Evolutionary conservation across 2,113 vertebrate species (phyloP).

Genomic region (Elanus axillaris): DNA sequence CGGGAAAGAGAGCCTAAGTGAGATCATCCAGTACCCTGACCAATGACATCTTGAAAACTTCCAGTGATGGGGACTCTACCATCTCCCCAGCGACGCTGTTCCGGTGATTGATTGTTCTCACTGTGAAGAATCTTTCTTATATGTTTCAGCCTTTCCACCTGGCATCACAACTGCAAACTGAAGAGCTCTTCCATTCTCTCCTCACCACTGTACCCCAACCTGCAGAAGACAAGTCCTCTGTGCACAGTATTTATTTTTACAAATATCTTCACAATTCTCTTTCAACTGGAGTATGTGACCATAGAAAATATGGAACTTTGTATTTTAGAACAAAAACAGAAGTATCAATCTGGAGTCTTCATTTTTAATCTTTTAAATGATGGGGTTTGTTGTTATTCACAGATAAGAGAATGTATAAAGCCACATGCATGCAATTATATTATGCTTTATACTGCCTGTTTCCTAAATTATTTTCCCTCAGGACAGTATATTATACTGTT

Average conservation of each 20-base stretch:
- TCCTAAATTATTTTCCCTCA: not conserved
- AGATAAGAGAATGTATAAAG: not conserved
- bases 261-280: not conserved
- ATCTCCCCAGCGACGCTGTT: not conserved
- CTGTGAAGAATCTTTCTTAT: not conserved
- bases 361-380: not conserved
- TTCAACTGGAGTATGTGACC: not conserved
- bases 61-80: not conserved
- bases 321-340: not conserved
- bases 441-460: not conserved
- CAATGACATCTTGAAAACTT: not conserved
- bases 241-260: not conserved
- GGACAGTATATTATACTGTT: not conserved
- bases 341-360: not conserved
- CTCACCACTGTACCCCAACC: not conserved
- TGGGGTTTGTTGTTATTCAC: not conserved
- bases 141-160: not conserved
- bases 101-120: not conserved
- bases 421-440: not conserved
- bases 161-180: not conserved
- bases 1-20: not conserved
- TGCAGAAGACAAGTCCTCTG: not conserved
- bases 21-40: not conserved
- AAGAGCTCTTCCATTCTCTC: not conserved
- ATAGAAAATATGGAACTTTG: not conserved